Base-by-base conservation (phyloP, 2,888 invertebrate species). In the Tineola bisselliella region DNA sequence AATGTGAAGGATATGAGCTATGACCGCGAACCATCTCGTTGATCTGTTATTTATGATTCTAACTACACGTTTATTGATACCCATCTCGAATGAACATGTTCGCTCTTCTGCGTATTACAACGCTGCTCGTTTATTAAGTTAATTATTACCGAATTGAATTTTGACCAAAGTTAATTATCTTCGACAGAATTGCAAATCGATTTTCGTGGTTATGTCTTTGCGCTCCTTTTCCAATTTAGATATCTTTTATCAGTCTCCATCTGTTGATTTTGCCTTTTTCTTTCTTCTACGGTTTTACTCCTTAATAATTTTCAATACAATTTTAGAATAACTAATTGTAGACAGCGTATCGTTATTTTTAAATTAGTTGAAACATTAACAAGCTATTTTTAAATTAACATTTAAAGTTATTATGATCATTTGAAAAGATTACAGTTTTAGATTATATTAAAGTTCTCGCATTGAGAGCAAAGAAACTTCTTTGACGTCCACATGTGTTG, bases 1-100 rank as follows among this genome's bases (percentile, higher is more conserved):
- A 72, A 73, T 70, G 71, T 70, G 71, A 71, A 73, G 73, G 74
- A 71, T 71, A 72, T 74, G 73, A 74, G 70, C 73, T 70, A 72
- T 70, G 70, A 66, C 69, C 67, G 67, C 66, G 64, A 68, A 64
- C 66, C 66, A 68, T 68, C 71, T 25, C 67, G 68, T 72, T 62
- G 48, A 61, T 62, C 61, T 33, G 52, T 63, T 62, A 75, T 73
- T 73, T 73, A 74, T 67, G 66, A 69, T 65, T 54, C 25, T 69
- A 71, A 72, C 69, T 67, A 63, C 62, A 64, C 65, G 67, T 70
- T 70, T 73, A 76, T 76, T 69, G 72, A 68, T 67, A 66, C 66
- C 63, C 66, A 69, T 71, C 71, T 69, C 52, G 58, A 31, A 13
- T 44, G n/a, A 56, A 38, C 3, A 38, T 38, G 38, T 38, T 12